Percentiles rank a stretch among this genome's conserved stretches.
Conservation (phyloP, 2,113 vertebrate genomes). For the Phainopepla nitens region DNA sequence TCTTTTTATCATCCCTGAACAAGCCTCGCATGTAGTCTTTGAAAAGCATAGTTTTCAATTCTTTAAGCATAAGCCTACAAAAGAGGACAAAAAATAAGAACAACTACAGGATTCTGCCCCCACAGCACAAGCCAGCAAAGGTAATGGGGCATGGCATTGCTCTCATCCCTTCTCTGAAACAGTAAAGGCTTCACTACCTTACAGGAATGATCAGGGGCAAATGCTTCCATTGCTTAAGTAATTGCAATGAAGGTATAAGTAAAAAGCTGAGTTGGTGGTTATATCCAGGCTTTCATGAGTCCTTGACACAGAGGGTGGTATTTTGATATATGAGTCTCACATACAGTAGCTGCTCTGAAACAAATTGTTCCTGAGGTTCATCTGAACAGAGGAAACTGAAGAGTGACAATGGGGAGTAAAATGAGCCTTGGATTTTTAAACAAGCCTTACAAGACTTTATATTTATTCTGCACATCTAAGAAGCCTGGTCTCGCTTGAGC, state of each 20-base stretch:
- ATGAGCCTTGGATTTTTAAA: not conserved
- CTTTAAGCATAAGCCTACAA: not conserved
- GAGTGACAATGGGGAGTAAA: not conserved
- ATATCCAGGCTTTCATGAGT: not conserved
- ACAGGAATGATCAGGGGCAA: not conserved
- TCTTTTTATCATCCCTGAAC: not conserved
- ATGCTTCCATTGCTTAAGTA: not conserved
- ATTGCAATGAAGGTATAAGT: not conserved
- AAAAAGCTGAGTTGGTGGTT: not conserved
- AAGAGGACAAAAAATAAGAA: not conserved
- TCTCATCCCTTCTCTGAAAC: not conserved
- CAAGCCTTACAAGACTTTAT: accelerated
- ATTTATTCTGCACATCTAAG: not conserved
- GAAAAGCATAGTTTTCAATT: not conserved
- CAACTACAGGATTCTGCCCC: not conserved
- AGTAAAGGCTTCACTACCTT: not conserved
- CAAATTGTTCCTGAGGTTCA: not conserved
- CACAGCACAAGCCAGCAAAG: not conserved
- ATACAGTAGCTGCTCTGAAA: not conserved
- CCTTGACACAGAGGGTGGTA: not conserved
- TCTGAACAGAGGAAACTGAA: accelerated
- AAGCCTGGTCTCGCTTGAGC: not conserved
- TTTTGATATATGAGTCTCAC: not conserved
- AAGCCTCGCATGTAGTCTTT: not conserved
- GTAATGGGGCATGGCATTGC: accelerated